A percentile compares a stretch with the other conserved stretches of the same genome.
Evolutionary conservation across 2,113 vertebrate genomes (phyloP).

Genomic region (Pipra filicauda): DNA sequence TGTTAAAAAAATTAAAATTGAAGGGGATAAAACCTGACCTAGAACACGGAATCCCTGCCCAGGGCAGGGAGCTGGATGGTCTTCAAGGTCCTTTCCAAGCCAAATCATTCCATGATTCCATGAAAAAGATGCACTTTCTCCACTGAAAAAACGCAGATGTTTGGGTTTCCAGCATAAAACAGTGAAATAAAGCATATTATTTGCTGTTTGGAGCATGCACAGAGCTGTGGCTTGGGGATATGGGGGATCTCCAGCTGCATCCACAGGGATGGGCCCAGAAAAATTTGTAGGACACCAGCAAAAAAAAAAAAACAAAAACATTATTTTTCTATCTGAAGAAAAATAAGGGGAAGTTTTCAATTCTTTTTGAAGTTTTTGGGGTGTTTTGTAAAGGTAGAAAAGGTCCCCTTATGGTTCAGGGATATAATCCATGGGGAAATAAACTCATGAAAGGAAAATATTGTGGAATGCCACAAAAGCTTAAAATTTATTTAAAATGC

Average conservation of each 20-base stretch:
- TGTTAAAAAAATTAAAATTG: too few species aligned
- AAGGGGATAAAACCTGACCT: not conserved
- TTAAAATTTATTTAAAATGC: not conserved
- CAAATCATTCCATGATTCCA: not conserved
- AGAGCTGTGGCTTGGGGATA: not conserved
- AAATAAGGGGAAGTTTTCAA: not conserved
- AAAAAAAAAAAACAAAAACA: not conserved
- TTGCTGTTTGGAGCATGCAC: not conserved
- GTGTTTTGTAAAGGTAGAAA: not conserved
- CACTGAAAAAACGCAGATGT: not conserved
- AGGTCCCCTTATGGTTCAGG: not conserved
- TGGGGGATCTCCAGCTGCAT: not conserved
- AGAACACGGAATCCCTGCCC: not conserved
- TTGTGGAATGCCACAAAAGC: not conserved
- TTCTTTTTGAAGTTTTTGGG: not conserved
- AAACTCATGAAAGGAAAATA: not conserved
- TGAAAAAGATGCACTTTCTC: not conserved
- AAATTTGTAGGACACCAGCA: not conserved
- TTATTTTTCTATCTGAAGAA: not conserved
- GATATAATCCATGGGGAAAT: not conserved
- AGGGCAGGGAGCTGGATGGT: not conserved
- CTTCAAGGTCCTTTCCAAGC: not conserved
- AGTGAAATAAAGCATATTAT: not conserved
- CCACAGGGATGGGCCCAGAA: not conserved
- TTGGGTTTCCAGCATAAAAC: not conserved